phyloP scores from a whole-genome alignment of 2,888 invertebrate species.

The Subacronicta megacephala region DNA sequence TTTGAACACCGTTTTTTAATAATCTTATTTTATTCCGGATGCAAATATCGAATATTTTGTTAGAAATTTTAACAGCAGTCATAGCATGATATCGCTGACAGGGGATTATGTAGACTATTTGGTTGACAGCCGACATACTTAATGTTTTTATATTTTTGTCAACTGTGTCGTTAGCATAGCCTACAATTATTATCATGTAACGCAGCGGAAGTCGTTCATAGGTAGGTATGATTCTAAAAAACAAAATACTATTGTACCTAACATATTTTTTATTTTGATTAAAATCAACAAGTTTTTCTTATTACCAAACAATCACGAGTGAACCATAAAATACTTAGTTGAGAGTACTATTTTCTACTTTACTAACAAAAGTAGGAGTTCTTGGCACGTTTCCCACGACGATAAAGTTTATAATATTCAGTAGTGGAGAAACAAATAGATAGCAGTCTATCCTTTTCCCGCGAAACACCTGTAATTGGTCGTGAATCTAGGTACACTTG shows the following conservation, averaged over 20 bases:
- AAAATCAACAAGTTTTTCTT: constrained; percentile 3
- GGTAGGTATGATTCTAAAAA: background rate
- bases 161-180: no score
- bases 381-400: constrained; percentile 75
- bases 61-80: background rate
- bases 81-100: no score
- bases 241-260: background rate
- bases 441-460: constrained; percentile 44
- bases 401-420: constrained; percentile 70
- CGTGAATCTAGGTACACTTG: constrained; percentile 30
- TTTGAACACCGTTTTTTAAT: no score
- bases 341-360: constrained; percentile 59
- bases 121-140: no score
- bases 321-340: constrained; percentile 45
- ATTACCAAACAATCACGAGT: constrained; percentile 34
- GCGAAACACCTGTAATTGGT: constrained; percentile 50
- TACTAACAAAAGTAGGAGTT: constrained; percentile 64
- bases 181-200: no score
- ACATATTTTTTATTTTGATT: constrained; percentile 4
- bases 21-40: no score
- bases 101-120: no score
- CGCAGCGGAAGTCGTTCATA: no score
- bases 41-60: background rate
- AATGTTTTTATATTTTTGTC: no score
- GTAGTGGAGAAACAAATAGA: constrained; percentile 50